Evolutionary conservation across 2,888 invertebrate species (phyloP).

Genomic region (Meteorus colon): DNA sequence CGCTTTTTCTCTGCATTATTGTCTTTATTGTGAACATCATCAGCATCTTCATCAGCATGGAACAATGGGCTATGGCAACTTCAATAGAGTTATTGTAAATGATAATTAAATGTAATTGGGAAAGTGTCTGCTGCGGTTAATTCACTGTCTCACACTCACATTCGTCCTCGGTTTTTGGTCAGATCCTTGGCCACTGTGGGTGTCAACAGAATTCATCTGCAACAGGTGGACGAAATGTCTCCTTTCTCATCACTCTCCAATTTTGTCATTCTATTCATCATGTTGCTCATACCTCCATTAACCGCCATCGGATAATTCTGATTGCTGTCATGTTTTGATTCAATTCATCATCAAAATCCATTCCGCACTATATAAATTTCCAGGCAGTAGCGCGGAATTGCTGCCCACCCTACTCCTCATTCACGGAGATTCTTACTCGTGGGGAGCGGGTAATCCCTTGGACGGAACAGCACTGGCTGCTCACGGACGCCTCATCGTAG

Average conservation of each 20-base stretch:
- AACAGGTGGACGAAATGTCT: constrained; percentile 64
- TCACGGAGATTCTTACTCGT: constrained; percentile 96
- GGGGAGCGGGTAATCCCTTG: constrained; percentile 97
- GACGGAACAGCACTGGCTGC: constrained; percentile 97
- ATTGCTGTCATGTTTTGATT: constrained; percentile 14
- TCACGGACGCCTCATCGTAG: constrained; percentile 90
- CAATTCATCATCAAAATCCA: constrained; percentile 1
- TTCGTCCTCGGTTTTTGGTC: constrained; percentile 3
- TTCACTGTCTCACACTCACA: constrained; percentile 3
- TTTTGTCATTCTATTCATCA: constrained; percentile 37
- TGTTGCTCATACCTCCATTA: background rate
- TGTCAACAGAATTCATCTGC: constrained; percentile 60
- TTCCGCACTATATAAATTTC: constrained; percentile 58
- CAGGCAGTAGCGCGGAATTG: constrained; percentile 76
- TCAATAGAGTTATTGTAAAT: background rate
- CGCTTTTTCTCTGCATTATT: constrained; percentile 27
- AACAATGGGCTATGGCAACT: background rate
- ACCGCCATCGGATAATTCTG: background rate
- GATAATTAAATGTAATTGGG: background rate
- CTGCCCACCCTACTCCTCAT: constrained; percentile 91
- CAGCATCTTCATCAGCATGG: constrained; percentile 17
- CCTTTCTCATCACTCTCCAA: constrained; percentile 53
- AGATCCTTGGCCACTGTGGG: constrained; percentile 31
- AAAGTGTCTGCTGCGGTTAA: background rate
- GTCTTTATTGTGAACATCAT: background rate